These are phyloP conservation scores for Caenorhabditis japonica DNA, from an alignment of 2,888 invertebrate species.

Conservation along the genomic window DNA sequence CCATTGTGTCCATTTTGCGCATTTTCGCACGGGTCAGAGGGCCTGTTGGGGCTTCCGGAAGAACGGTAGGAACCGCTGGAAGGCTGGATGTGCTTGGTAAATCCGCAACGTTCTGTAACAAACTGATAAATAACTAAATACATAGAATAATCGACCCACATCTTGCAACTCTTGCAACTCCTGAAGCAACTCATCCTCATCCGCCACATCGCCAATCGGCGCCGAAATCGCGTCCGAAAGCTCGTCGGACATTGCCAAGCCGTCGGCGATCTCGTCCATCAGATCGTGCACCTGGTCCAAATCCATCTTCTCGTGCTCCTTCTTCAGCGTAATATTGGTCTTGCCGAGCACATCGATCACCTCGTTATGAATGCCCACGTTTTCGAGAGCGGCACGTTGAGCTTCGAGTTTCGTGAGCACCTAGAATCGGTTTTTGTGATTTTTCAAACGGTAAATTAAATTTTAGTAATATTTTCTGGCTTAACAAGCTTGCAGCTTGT, in stretches of 20 bases:
- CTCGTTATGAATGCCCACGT: conserved; percentile 63
- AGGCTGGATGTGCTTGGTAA: conserved; percentile 30
- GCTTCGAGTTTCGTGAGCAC: conserved; percentile 63
- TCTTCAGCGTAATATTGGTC: conserved; percentile 62
- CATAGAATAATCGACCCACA: no score
- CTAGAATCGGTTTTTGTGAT: conserved; percentile 38
- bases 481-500: no score
- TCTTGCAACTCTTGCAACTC: conserved; percentile 63
- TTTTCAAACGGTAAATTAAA: no score
- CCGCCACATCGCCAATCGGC: conserved; percentile 58
- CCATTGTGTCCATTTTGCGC: conserved; percentile 59
- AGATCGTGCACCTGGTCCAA: conserved; percentile 65
- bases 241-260: conserved; percentile 58
- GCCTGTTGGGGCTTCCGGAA: conserved; percentile 51
- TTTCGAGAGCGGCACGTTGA: conserved; percentile 64
- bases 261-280: conserved; percentile 67
- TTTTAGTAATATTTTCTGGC: no score
- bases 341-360: conserved; percentile 64
- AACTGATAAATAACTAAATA: no score
- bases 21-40: conserved; percentile 51
- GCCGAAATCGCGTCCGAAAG: conserved; percentile 60
- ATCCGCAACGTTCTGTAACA: conserved; percentile 41
- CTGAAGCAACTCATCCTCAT: conserved; percentile 63
- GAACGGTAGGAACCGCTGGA: conserved; percentile 25
- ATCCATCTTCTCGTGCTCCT: conserved; percentile 61